phyloP scores from a whole-genome alignment of 30 jellyfish, hydroid and myxozoan species.

The Catostylus mosaicus region DNA sequence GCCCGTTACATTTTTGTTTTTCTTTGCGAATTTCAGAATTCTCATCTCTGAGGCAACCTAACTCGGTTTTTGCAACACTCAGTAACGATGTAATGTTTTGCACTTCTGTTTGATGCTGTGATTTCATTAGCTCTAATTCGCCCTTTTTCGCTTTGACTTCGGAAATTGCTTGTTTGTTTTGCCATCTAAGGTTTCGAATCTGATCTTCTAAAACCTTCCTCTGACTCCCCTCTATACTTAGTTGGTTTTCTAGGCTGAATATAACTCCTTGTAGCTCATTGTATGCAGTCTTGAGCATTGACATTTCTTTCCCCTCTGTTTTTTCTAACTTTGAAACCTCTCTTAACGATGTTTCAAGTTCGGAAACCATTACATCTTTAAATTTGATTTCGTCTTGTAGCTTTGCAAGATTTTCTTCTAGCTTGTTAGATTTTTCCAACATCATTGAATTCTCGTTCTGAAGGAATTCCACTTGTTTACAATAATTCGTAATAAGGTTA shows the following conservation, averaged over 20 bases:
- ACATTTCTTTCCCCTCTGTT: slow-evolving; percentile 2
- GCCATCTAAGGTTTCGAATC: slow-evolving; percentile 50
- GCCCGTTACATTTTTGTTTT: slow-evolving; percentile 41
- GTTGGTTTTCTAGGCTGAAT: slow-evolving; percentile 55
- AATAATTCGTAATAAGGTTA: not conserved
- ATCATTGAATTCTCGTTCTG: slow-evolving; percentile 7
- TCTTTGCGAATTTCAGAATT: slow-evolving; percentile 34
- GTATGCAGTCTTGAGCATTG: slow-evolving; percentile 23
- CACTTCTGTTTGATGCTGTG: slow-evolving; percentile 52
- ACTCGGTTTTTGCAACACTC: slow-evolving; percentile 50
- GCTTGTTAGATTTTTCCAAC: not conserved
- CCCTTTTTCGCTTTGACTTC: slow-evolving; percentile 34
- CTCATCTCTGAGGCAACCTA: slow-evolving; percentile 40
- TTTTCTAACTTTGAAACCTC: not conserved
- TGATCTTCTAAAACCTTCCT: slow-evolving; percentile 49
- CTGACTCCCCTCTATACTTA: slow-evolving; percentile 55
- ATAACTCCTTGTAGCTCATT: slow-evolving; percentile 52
- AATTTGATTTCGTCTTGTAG: not conserved
- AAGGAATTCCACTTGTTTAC: not conserved
- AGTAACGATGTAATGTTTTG: slow-evolving; percentile 21
- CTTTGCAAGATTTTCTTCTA: not conserved
- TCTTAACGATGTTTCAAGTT: slow-evolving; percentile 1
- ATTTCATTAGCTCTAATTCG: slow-evolving; percentile 8
- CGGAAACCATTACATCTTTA: not conserved
- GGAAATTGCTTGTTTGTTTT: slow-evolving; percentile 39